A percentile compares a stretch with the other conserved stretches of the same genome.
Evolutionary conservation across 2,113 vertebrate species (phyloP).

Genomic region (Oenanthe melanoleuca): DNA sequence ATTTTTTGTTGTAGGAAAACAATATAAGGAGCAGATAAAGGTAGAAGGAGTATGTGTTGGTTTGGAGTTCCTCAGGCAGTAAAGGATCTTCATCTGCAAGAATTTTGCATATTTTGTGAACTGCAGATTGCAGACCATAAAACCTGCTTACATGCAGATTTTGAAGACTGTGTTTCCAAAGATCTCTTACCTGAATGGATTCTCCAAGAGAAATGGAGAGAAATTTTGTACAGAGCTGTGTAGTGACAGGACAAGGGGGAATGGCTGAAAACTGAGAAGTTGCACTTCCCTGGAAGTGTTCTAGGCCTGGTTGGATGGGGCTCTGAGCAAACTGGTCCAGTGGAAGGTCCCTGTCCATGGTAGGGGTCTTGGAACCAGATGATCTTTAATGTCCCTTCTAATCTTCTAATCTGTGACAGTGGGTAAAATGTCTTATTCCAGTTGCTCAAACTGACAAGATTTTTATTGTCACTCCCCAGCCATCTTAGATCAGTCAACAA

Average conservation of each 20-base stretch:
- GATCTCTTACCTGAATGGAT: background rate
- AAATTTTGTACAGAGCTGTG: background rate
- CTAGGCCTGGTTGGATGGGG: background rate
- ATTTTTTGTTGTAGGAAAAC: background rate
- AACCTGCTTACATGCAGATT: background rate
- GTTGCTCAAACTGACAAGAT: background rate
- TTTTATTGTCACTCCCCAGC: background rate
- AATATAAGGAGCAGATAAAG: background rate
- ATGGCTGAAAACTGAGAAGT: background rate
- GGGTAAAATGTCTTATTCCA: background rate
- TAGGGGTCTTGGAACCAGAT: background rate
- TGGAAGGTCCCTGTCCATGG: background rate
- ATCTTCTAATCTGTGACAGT: background rate
- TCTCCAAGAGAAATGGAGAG: background rate
- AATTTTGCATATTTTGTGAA: background rate
- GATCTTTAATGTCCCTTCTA: background rate
- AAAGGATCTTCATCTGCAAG: background rate
- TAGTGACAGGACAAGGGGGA: background rate
- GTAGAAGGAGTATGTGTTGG: background rate
- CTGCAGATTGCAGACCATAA: background rate
- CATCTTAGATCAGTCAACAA: background rate
- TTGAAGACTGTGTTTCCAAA: background rate
- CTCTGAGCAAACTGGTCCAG: background rate
- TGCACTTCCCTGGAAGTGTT: background rate
- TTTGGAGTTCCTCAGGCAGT: background rate